Conservation (phyloP, 2,888 invertebrate genomes). For the Ariolimax columbianus region DNA sequence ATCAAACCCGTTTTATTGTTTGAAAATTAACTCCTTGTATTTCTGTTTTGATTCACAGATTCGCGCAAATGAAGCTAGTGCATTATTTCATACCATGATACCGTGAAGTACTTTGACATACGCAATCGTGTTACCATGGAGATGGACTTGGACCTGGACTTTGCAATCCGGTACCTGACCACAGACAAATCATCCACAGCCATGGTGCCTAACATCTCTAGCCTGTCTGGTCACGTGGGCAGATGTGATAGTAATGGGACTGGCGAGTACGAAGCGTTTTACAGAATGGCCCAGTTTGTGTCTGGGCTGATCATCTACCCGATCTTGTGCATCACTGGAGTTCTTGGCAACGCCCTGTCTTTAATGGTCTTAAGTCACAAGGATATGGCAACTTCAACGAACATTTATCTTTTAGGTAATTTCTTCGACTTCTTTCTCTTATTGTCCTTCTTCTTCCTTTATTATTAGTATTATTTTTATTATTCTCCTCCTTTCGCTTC, state of each 20-base stretch:
- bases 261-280: constrained; percentile 66
- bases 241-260: constrained; percentile 35
- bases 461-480: no score
- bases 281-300: constrained; percentile 67
- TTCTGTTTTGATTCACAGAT: no score
- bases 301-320: constrained; percentile 74
- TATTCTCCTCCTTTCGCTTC: no score
- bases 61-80: no score
- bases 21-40: no score
- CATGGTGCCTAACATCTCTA: not conserved
- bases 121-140: constrained; percentile 27
- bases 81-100: no score
- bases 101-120: no score
- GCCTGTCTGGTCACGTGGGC: constrained; percentile 3
- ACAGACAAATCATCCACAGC: constrained; percentile 9
- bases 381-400: constrained; percentile 73
- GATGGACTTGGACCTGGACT: constrained; percentile 24
- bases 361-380: constrained; percentile 69
- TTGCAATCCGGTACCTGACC: not conserved
- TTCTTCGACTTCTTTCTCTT: not conserved
- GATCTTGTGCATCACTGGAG: constrained; percentile 69
- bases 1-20: no score
- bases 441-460: no score
- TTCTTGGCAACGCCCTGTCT: constrained; percentile 71
- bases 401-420: constrained; percentile 67